phyloP scores from a whole-genome alignment of 2,797 vertebrate genomes.

The Channallabes apus region DNA sequence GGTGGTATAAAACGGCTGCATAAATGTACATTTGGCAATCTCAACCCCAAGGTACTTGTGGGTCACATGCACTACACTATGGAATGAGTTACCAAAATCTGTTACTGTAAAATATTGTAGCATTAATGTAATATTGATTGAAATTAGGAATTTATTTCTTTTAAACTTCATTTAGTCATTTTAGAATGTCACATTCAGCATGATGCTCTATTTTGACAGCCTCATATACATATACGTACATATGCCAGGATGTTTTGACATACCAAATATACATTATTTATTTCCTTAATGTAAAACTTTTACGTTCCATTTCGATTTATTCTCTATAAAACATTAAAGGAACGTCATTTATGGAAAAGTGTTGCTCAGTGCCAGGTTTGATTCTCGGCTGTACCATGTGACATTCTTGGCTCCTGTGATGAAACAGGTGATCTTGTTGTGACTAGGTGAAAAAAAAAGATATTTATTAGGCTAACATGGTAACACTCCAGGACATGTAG shows the following conservation, averaged over 20 bases:
- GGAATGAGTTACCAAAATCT: not conserved
- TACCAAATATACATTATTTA: not conserved
- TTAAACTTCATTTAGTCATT: not conserved
- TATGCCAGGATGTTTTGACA: not conserved
- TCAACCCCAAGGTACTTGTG: slow-evolving; percentile 15
- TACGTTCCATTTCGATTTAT: not conserved
- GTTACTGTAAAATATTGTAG: not conserved
- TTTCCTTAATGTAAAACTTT: not conserved
- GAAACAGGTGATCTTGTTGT: not conserved
- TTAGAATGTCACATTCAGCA: not conserved
- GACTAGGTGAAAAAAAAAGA: not conserved
- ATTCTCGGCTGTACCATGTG: not conserved
- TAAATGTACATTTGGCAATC: slow-evolving; percentile 51
- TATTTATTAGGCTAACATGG: not conserved
- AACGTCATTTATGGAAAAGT: not conserved
- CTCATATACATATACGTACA: not conserved
- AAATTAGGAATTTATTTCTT: too few relatives aligned
- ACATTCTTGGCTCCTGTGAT: not conserved
- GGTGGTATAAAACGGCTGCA: slow-evolving; percentile 49
- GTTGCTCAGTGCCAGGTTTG: not conserved
- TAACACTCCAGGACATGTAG: not conserved
- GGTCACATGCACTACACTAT: not conserved
- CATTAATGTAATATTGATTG: not conserved
- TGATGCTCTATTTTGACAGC: not conserved
- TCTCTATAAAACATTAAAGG: not conserved